Percentiles rank a stretch among this genome's conserved stretches.
Evolutionary conservation across 2,888 invertebrate species (phyloP).

Genomic region (Ochlodes sylvanus): DNA sequence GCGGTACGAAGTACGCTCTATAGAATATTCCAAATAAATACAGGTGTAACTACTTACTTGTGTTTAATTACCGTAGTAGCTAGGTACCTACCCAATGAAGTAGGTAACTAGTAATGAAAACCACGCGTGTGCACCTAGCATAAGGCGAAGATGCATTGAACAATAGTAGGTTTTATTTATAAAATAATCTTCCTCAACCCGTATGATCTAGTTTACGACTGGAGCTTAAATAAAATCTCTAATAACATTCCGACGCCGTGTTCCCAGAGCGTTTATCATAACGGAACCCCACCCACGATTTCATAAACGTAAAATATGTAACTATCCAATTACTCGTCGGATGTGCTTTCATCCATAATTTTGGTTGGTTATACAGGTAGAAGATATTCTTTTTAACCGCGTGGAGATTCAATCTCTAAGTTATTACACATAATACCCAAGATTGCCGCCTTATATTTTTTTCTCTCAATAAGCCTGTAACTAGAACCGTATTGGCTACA

Average conservation of each 20-base stretch:
- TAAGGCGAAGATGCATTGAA: slow-evolving; percentile 1
- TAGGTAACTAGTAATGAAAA: background rate
- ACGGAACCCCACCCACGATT: slow-evolving; percentile 56
- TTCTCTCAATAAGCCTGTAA: slow-evolving; percentile 71
- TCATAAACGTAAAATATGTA: slow-evolving; percentile 66
- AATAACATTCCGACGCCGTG: slow-evolving; percentile 73
- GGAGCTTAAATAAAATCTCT: slow-evolving; percentile 73
- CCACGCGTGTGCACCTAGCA: background rate
- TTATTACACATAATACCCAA: slow-evolving; percentile 70
- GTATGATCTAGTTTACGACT: slow-evolving; percentile 71
- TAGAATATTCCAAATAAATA: background rate
- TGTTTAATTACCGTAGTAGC: background rate
- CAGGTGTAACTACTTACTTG: background rate
- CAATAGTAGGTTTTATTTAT: slow-evolving; percentile 31
- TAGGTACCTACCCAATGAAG: too few species aligned
- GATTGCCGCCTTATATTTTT: slow-evolving; percentile 59
- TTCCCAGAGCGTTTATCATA: slow-evolving; percentile 66
- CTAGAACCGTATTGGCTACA: slow-evolving; percentile 73
- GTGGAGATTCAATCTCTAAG: slow-evolving; percentile 67
- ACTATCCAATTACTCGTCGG: slow-evolving; percentile 69
- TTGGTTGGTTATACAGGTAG: slow-evolving; percentile 42
- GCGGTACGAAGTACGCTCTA: too few species aligned
- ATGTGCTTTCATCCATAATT: slow-evolving; percentile 64
- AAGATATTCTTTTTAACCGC: slow-evolving; percentile 48
- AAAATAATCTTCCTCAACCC: slow-evolving; percentile 50